phyloP scores from a whole-genome alignment of 64 coral and sea anemone species.

The Pachyseris speciosa region DNA sequence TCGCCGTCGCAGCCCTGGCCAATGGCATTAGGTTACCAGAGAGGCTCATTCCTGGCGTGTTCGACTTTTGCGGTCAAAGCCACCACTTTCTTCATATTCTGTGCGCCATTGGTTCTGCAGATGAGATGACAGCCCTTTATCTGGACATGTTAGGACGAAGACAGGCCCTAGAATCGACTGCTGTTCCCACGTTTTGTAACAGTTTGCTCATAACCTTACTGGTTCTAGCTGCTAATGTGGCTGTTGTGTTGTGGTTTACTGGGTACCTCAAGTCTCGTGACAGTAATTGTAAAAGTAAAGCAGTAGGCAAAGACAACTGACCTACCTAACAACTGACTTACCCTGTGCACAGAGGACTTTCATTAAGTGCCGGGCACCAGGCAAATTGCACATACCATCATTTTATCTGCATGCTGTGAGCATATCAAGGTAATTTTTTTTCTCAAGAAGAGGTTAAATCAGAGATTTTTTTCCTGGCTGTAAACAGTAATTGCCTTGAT shows the following conservation, averaged over 20 bases:
- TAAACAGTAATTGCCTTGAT: no score
- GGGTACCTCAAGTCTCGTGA: neutral
- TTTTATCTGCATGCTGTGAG: no score
- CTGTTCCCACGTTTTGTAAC: slow-evolving; percentile 69
- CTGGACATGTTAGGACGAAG: slow-evolving; percentile 79
- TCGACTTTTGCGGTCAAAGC: slow-evolving; percentile 91
- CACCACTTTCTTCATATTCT: slow-evolving; percentile 95
- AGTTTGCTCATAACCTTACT: slow-evolving; percentile 57
- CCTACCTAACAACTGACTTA: neutral
- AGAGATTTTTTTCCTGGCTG: no score
- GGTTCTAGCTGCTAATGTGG: slow-evolving; percentile 60
- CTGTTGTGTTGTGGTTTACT: slow-evolving; percentile 76
- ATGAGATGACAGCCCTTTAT: slow-evolving; percentile 78
- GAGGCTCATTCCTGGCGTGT: slow-evolving; percentile 57
- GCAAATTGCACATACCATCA: no score
- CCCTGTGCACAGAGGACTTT: no score
- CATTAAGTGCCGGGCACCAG: no score
- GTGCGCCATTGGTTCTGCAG: slow-evolving; percentile 70
- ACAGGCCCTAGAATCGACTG: slow-evolving; percentile 22
- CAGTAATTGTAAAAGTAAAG: neutral
- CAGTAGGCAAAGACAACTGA: neutral
- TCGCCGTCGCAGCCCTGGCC: slow-evolving; percentile 72
- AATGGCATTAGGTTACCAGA: slow-evolving; percentile 80
- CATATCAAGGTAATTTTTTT: no score
- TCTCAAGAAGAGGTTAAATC: no score